phyloP scores from a whole-genome alignment of 2,888 invertebrate genomes.

The Eubasilissa splendida region DNA sequence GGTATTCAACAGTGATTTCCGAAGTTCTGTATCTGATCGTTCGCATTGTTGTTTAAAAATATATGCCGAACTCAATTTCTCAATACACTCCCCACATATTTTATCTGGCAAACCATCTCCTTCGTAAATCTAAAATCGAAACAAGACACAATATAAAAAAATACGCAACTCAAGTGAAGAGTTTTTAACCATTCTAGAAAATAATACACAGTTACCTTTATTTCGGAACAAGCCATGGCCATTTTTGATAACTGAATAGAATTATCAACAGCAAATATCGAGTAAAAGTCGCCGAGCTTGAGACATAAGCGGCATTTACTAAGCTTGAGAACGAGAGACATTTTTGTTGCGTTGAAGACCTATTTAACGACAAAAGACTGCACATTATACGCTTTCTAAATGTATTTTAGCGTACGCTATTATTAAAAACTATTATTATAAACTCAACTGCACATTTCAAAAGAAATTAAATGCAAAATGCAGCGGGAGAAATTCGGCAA shows the following conservation, averaged over 20 bases:
- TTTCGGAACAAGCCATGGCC: slow-evolving; percentile 71
- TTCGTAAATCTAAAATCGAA: slow-evolving; percentile 66
- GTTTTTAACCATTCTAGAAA: neutral
- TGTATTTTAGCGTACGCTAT: neutral
- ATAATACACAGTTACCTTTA: slow-evolving; percentile 58
- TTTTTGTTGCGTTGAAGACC: slow-evolving; percentile 46
- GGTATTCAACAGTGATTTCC: slow-evolving; percentile 58
- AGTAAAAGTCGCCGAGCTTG: slow-evolving; percentile 72
- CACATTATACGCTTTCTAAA: slow-evolving; percentile 40
- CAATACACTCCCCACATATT: slow-evolving; percentile 70
- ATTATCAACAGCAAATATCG: slow-evolving; percentile 71
- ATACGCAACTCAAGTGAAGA: neutral
- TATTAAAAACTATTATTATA: slow-evolving; percentile 4
- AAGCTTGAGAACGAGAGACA: slow-evolving; percentile 60
- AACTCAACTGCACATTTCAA: slow-evolving; percentile 17
- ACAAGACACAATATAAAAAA: slow-evolving; percentile 27
- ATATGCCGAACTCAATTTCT: slow-evolving; percentile 70
- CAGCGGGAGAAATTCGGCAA: slow-evolving; percentile 19
- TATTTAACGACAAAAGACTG: slow-evolving; percentile 36
- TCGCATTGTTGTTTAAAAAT: slow-evolving; percentile 73
- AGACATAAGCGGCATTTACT: slow-evolving; percentile 73
- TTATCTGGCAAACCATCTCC: slow-evolving; percentile 72
- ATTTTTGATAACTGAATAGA: slow-evolving; percentile 70
- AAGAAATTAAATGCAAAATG: slow-evolving; percentile 22
- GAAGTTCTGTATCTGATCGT: slow-evolving; percentile 69